Evolutionary conservation across 2,113 vertebrate species (phyloP), one percentile per base, ranked within the genome.

Genomic region (Chauna torquata): DNA sequence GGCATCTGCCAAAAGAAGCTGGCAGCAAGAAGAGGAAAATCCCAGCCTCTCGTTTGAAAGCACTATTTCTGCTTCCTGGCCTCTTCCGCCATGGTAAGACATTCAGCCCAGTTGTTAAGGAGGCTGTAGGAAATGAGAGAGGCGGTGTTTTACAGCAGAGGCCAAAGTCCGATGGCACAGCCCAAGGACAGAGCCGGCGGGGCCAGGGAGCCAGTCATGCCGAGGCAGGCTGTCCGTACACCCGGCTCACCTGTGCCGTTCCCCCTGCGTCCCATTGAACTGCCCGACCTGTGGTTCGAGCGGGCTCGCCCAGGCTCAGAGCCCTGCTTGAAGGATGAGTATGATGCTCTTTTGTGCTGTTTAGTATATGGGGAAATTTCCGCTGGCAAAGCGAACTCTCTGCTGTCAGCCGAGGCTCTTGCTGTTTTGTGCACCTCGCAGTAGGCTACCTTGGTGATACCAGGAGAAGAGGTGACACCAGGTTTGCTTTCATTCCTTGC

Each of bases 191-290:
- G 14, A 54, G 79, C 68, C 47, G 18, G 8, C 42, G 2, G 81
- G 23, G 32, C 5, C 5, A 4, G 27, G 78, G 3, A 2, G 74
- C 19, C 38, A 1, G 40, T 38, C 6, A 36, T 12, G 16, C 28
- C 6, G 4, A 7, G 65, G 57, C n/a, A 6, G 16, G 1, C 36
- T 7, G 83, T 52, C 61, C 72, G 8, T 19, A 54, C 32, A 40
- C 4, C 9, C 8, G 4, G 12, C 40, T 16, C 2, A 2, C 1
- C 10, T 3, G 1, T 13, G 2, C 28, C 4, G 1, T 25, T 12
- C 12, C 16, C 27, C 3, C 32, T 14, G 62, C 6, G 2, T 36
- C 24, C 42, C 54, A 1, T 27, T 64, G 2, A 12, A 7, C 50
- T 23, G 47, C 86, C 54, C 3, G 1, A 3, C 16, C 47, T 14